Conservation (phyloP, 2,888 invertebrate species). For the Epinotia bilunana region DNA sequence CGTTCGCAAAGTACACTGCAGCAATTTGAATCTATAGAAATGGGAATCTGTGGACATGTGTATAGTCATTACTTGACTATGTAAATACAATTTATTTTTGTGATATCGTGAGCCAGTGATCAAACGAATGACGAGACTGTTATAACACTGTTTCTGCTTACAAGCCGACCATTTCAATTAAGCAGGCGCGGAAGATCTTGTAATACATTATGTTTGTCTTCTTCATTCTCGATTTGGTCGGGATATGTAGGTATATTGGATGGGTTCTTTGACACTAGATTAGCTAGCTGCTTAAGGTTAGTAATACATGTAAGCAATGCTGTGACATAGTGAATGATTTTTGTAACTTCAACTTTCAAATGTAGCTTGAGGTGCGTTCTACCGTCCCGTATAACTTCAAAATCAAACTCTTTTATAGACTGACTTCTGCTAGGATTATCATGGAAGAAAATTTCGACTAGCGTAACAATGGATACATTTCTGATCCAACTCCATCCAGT, state of each 20-base stretch:
- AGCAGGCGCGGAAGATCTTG: neutral
- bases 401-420: neutral
- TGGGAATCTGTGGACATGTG: neutral
- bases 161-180: constrained; percentile 49
- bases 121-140: constrained; percentile 68
- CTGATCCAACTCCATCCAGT: constrained; percentile 35
- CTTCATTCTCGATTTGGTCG: neutral
- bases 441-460: constrained; percentile 3
- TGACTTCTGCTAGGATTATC: neutral
- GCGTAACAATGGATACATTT: neutral
- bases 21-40: neutral
- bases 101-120: constrained; percentile 72
- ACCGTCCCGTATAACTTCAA: neutral
- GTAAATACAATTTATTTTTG: constrained; percentile 52
- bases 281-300: constrained; percentile 56
- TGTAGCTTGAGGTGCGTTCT: constrained; percentile 13
- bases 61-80: constrained; percentile 32
- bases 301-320: constrained; percentile 61
- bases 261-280: constrained; percentile 76
- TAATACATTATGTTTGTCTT: neutral
- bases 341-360: neutral
- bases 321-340: constrained; percentile 56
- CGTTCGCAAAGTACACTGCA: neutral
- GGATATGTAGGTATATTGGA: constrained; percentile 59
- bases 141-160: constrained; percentile 63